Base-by-base conservation (phyloP, 2,797 vertebrate genomes). In the Morelia viridis region DNA sequence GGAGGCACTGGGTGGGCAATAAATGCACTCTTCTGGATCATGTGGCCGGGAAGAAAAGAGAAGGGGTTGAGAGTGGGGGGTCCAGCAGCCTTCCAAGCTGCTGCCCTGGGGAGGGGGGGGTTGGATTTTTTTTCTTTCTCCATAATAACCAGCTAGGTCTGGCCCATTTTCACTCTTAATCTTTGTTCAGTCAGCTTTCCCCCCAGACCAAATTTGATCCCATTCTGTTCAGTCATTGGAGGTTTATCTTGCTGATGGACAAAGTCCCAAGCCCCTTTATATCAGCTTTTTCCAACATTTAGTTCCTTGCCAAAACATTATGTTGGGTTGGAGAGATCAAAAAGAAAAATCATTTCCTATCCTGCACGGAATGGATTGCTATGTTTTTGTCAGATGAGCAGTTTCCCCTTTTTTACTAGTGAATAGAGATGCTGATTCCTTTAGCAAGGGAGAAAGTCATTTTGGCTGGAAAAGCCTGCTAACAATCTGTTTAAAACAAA, bases 401-500 rank as follows among this genome's bases (percentile, higher is more conserved):
- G 46, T 17, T 0, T 1, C 80, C 65, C 65, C 90, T 35, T 4
- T 88, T 61, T 57, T 41, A 24, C 13, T 24, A 62, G 62, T 84
- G 65, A 92, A 86, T 0, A 83, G 13, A 46, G 53, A 53, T 0
- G 3, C 1, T 35, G 2, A 53, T 91, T 92, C 87, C 62, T 88
- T 85, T 92, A 57, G 0, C 0, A 89, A 58, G 13, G 76, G 85
- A 1, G 2, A 91, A 91, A 94, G 90, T 9, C 5, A 85, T 24
- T 87, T 91, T 61, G 65, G 22, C 87, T 46, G 31, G 83, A 60
- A 94, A 93, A 90, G 87, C 41, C 12, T 76, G n/a, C 41, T 46
- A 83, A 11, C 9, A 9, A 65, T n/a, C 62, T 93, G 28, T n/a
- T 88, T n/a, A 8, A 26, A 91, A 35, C 31, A 71, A 71, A 71